Evolutionary conservation across 2,113 vertebrate species (phyloP).

Genomic region (Neodon shergylaensis): DNA sequence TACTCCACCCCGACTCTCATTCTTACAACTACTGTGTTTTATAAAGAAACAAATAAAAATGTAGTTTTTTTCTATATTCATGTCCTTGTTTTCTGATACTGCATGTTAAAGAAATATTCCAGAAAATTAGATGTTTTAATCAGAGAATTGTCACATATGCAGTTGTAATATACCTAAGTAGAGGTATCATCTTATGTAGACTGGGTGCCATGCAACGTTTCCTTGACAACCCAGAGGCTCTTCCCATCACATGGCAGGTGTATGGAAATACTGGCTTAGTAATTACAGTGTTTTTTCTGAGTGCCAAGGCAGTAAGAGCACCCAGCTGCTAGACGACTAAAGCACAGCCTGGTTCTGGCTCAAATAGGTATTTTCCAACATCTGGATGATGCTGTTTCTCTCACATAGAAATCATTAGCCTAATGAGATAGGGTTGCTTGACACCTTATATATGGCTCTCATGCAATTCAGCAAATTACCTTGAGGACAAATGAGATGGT

Average conservation of each 20-base stretch:
- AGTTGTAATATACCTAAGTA: background rate
- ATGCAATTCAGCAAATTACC: conserved; percentile 52
- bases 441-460: conserved; percentile 29
- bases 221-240: background rate
- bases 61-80: background rate
- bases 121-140: conserved; percentile 33
- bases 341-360: conserved; percentile 45
- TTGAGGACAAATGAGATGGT: background rate
- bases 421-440: conserved; percentile 65
- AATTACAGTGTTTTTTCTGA: conserved; percentile 45
- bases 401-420: conserved; percentile 65
- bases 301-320: conserved; percentile 38
- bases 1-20: conserved; percentile 15
- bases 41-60: conserved; percentile 9
- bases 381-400: conserved; percentile 66
- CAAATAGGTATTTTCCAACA: conserved; percentile 61
- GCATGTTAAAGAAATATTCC: background rate
- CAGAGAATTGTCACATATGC: conserved; percentile 3
- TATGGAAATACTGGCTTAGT: conserved; percentile 28
- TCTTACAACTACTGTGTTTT: conserved; percentile 14
- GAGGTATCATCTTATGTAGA: background rate
- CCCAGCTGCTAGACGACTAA: conserved; percentile 43
- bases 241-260: conserved; percentile 47
- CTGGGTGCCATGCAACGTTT: background rate
- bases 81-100: conserved; percentile 11